Conservation (phyloP, 2,888 invertebrate species). For the Bruchidius siliquastri region DNA sequence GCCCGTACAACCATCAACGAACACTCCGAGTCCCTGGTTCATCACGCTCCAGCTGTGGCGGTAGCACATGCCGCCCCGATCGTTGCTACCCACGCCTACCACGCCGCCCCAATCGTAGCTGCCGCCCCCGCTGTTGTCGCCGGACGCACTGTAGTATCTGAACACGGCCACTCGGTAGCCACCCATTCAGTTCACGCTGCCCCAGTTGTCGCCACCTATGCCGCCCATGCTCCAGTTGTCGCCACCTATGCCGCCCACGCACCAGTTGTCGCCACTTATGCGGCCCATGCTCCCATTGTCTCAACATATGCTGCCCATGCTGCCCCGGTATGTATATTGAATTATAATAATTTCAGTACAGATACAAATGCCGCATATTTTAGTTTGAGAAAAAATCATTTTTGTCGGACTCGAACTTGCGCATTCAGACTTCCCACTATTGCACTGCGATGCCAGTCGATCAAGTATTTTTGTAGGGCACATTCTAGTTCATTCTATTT, state of each 20-base stretch:
- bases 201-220: conserved; percentile 13
- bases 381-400: no score
- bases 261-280: conserved; percentile 7
- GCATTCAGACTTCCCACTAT: no score
- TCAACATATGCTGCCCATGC: conserved; percentile 9
- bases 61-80: conserved; percentile 13
- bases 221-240: not conserved
- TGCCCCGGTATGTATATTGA: no score
- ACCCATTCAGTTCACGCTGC: conserved; percentile 13
- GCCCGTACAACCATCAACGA: not conserved
- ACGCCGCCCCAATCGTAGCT: conserved; percentile 7
- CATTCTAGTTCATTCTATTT: no score
- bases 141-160: conserved; percentile 3
- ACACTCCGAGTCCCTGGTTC: not conserved
- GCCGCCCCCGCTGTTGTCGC: not conserved
- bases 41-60: not conserved
- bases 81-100: conserved; percentile 12
- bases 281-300: not conserved
- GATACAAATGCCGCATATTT: no score
- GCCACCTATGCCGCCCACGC: conserved; percentile 12
- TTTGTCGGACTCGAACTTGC: no score
- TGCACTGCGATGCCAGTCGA: no score
- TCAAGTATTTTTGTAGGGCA: no score
- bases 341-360: no score
- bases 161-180: not conserved